Evolutionary conservation across 2,797 vertebrate genomes (phyloP), one percentile per base, ranked within the genome.

Genomic region (Bryconaethiops microstoma): DNA sequence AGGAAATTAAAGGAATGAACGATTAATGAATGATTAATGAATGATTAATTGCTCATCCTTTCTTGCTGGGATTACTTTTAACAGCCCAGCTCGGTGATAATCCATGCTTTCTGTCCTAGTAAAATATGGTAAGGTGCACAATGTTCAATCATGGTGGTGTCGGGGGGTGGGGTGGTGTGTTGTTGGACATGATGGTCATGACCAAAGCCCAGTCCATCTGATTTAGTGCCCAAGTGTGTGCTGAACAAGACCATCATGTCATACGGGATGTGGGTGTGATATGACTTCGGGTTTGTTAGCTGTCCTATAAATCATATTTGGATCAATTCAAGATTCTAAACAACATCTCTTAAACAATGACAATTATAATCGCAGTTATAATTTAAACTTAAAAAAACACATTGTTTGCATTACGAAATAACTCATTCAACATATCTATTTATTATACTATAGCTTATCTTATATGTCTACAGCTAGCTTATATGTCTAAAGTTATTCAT

Each of bases 141-240:
- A 74, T 70, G 65, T 79, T 85, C 75, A 74, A 75, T 78, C 54
- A 48, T 70, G 74, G n/a, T 48, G 70, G 78, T 6, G 50, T 62
- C 17, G 40, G 5, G 72, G 82, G 70, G 7, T 71, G 74, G 52
- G 64, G 29, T 29, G 29, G 29, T 29, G 29, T 29, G 29, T 29
- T 29, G 29, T 25, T 55, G 74, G 74, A 83, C 73, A 77, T 75
- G 54, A 79, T 74, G 62, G 65, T 71, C 67, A 59, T 10, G 63
- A 74, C 52, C 54, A 81, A 71, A 80, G 78, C 62, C 67, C 55
- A 77, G 74, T 50, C 73, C 70, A 39, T 74, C 74, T 81, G 82
- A 77, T 84, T 84, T 81, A 81, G 78, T 69, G 78, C 63, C 9
- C 35, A 77, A 54, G 40, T 79, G 73, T 77, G 64, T 77, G 77